These are phyloP conservation scores for Colostygia pectinataria DNA, from an alignment of 2,888 invertebrate genomes.

Conservation along the genomic window DNA sequence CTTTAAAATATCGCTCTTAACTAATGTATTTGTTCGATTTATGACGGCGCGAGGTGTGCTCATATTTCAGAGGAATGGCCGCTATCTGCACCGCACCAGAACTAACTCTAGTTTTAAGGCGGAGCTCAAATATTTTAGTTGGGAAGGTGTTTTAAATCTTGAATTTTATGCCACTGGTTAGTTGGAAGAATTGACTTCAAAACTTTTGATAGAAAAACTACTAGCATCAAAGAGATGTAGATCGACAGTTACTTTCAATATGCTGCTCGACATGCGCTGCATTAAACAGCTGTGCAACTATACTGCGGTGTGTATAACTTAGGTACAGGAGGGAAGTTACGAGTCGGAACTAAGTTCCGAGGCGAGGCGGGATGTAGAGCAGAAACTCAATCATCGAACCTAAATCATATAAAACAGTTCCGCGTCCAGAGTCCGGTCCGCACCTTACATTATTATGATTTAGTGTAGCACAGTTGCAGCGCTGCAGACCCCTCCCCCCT, in stretches of 20 bases:
- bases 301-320: background rate
- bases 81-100: constrained; percentile 12
- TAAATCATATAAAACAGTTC: constrained; percentile 30
- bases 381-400: constrained; percentile 33
- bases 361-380: constrained; percentile 3
- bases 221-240: too few species aligned
- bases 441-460: constrained; percentile 79
- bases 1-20: constrained; percentile 56
- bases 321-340: background rate
- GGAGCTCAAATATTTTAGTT: constrained; percentile 26
- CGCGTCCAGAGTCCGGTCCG: constrained; percentile 49
- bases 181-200: too few species aligned
- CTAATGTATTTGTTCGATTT: constrained; percentile 49
- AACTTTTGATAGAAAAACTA: too few species aligned
- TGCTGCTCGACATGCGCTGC: too few species aligned
- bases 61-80: constrained; percentile 30
- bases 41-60: constrained; percentile 34
- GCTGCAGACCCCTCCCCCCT: constrained; percentile 53
- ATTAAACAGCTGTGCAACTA: too few species aligned
- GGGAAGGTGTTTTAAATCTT: constrained; percentile 15
- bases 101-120: constrained; percentile 23
- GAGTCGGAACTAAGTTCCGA: background rate
- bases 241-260: too few species aligned
- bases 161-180: background rate
- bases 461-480: constrained; percentile 73